Conservation (phyloP, 2,797 vertebrate genomes). For the Megalops cyprinoides region DNA sequence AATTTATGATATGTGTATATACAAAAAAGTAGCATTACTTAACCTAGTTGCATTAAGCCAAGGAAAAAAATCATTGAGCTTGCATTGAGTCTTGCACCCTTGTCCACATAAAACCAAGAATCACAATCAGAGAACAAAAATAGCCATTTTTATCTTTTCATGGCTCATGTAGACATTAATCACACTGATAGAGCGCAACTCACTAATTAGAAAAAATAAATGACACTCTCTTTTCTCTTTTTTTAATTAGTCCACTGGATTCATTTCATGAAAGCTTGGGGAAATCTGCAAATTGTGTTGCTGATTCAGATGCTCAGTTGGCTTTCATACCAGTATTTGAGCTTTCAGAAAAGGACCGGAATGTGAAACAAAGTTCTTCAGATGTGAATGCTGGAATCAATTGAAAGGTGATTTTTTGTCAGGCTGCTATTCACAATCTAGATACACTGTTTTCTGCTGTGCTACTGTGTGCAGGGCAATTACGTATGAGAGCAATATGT, state of each 20-base stretch:
- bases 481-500: background rate
- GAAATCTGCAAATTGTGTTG: slow-evolving; percentile 13
- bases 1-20: too few relatives aligned
- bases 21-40: too few relatives aligned
- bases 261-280: slow-evolving; percentile 32
- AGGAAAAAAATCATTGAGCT: background rate
- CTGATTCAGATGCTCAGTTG: background rate
- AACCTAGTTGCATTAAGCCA: background rate
- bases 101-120: background rate
- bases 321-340: background rate
- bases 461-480: background rate
- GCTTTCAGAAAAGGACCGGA: background rate
- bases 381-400: background rate
- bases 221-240: slow-evolving; percentile 33
- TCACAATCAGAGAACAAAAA: slow-evolving; percentile 34
- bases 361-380: background rate
- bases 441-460: background rate
- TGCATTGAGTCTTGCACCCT: background rate
- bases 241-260: slow-evolving; percentile 43
- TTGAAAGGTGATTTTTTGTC: too few relatives aligned
- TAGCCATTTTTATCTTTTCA: slow-evolving; percentile 24
- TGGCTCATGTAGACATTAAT: slow-evolving; percentile 19
- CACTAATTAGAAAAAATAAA: slow-evolving; percentile 39
- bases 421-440: background rate
- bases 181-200: slow-evolving; percentile 32